phyloP scores from a whole-genome alignment of 2,113 vertebrate species.

The Halcyon senegalensis region DNA sequence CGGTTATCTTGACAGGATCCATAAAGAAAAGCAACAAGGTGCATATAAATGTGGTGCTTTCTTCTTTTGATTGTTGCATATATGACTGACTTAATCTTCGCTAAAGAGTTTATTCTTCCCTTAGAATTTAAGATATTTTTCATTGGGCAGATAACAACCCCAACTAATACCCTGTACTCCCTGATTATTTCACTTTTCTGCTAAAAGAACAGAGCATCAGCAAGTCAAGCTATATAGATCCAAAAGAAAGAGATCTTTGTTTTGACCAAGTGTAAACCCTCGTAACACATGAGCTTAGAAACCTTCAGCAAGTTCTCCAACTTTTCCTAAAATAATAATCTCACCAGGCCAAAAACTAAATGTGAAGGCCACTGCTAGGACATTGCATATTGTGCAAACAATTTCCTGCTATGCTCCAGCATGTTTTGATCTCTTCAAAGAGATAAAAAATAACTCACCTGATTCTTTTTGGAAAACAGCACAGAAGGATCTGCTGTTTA shows the following conservation, averaged over 20 bases:
- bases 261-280: neutral
- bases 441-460: neutral
- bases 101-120: neutral
- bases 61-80: neutral
- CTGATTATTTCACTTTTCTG: neutral
- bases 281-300: neutral
- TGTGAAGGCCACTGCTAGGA: neutral
- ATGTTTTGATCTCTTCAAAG: neutral
- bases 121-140: neutral
- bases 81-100: neutral
- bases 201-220: neutral
- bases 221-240: neutral
- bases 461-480: neutral
- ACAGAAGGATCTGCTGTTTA: neutral
- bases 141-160: neutral
- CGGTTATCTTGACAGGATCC: neutral
- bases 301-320: neutral
- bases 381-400: neutral
- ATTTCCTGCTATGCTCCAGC: neutral
- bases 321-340: neutral
- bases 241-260: neutral
- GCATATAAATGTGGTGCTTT: neutral
- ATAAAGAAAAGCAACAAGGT: neutral
- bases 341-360: neutral
- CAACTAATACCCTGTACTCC: neutral